Base-by-base conservation (phyloP, 2,888 invertebrate species). In the Auanema freiburgensis region DNA sequence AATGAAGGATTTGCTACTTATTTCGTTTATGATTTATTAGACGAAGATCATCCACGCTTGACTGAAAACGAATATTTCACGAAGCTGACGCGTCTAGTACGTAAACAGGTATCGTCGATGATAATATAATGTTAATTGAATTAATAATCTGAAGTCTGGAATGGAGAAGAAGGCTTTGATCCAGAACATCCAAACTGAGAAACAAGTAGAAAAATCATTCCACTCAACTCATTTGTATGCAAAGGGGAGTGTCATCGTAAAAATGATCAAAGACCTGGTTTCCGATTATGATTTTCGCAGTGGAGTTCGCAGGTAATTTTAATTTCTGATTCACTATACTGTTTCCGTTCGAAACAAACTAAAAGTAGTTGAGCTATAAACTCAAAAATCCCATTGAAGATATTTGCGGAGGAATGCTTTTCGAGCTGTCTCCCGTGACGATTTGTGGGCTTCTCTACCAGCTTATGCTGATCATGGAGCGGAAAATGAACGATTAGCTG, bases 161-260 rank as follows among this genome's bases (percentile, higher is more conserved):
- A 66, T 66, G 52, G 69, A 72, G 43, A 49, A 57, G 1, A 46
- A 63, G 14, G 66, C 80, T 8, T 59, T 80, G 44, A 77, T 79
- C 14, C 68, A 70, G 4, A 68, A 69, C 16, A 44, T 97, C 24
- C 93, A 94, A 24, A 91, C 96, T 67, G 97, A 96, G 65, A 96
- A 93, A 86, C 93, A 93, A 16, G 89, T 96, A 74, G 98, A 96
- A 86, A 89, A 90, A 69, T 90, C 92, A 84, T 83, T 83, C 59
- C 77, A 83, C 55, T 71, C 74, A 8, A 68, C 76, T 86, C 88
- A 85, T 43, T 65, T 76, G 50, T 83, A 81, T 61, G 76, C 78
- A 14, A 81, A 82, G 57, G 81, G 81, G 40, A 75, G 79, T 43
- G 81, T 81, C 8, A 57, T 82, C 12, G 79, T 81, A 11, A 65